Base-by-base conservation (phyloP, 2,888 invertebrate species). In the Drosophila robusta region DNA sequence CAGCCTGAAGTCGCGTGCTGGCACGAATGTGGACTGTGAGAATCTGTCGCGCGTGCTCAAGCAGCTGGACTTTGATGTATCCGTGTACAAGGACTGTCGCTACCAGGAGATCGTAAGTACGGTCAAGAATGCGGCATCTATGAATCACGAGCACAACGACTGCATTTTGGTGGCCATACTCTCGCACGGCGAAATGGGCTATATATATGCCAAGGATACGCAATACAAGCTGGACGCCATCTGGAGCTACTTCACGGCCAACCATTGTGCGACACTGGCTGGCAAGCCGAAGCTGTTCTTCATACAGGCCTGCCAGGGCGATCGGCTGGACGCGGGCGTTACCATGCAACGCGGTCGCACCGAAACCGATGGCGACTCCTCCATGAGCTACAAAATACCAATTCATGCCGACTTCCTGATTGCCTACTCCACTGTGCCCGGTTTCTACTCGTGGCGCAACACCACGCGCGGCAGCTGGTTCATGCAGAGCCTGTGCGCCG, bases 391-490 rank as follows among this genome's bases (percentile, higher is more conserved):
- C 89, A 95, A 95, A 89, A 98, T 98, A 86, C 98, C 98, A 4
- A 94, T 95, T 16, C 97, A 98, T 93, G 98, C 98, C 0, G 98
- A 99, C 92, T 98, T 98, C 91, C 93, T 99, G 47, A 97, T 98
- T 89, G 97, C 96, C 7, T 98, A 97, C 91, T 98, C 98, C 3
- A 98, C 98, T 16, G 96, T 98, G 56, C 97, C 98, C 94, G 96
- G 98, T 44, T 98, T 95, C 91, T 98, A 95, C 92, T 98, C 98
- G 0, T 98, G 98, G 98, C 95, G 98, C 47, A 98, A 98, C 90
- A 97, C 97, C 32, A 96, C 96, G 8, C 95, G 96, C 54, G 98
- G 98, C 3, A 98, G 98, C 0, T 99, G 98, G 98, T 99, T 98
- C 90, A 96, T 99, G 93, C 98, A 98, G 92, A 96, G 98, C 0